Percentiles rank a stretch among this genome's conserved stretches.
Evolutionary conservation across 2,888 invertebrate genomes (phyloP).

Genomic region (Venusia cambrica): DNA sequence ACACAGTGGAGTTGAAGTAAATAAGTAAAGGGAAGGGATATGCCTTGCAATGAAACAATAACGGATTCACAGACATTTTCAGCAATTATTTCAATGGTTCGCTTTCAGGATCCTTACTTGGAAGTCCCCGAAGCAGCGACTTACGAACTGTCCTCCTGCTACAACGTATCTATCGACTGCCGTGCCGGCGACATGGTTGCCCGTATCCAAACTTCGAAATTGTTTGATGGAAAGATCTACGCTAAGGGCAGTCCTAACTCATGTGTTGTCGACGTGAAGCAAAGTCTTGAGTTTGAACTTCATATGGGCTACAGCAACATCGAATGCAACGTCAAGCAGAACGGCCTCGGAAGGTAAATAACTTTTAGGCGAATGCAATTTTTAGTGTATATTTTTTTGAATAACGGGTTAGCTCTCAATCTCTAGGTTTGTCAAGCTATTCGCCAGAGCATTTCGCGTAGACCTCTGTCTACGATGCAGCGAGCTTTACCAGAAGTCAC

Average conservation of each 20-base stretch:
- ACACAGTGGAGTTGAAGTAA: too few species aligned
- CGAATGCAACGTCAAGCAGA: slow-evolving; percentile 95
- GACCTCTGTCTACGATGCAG: too few species aligned
- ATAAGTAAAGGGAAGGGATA: too few species aligned
- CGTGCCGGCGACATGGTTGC: slow-evolving; percentile 96
- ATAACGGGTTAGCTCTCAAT: too few species aligned
- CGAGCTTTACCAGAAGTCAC: too few species aligned
- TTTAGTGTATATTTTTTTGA: too few species aligned
- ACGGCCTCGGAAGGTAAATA: slow-evolving; percentile 87
- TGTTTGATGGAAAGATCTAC: slow-evolving; percentile 97
- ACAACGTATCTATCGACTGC: slow-evolving; percentile 96
- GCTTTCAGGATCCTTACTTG: slow-evolving; percentile 88
- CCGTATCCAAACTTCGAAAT: slow-evolving; percentile 93
- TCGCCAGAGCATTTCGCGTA: too few species aligned
- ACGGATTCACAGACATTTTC: too few species aligned
- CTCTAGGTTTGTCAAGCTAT: too few species aligned
- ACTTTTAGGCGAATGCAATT: slow-evolving; percentile 4
- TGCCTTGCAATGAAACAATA: too few species aligned
- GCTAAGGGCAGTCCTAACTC: slow-evolving; percentile 96
- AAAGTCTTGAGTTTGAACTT: slow-evolving; percentile 93
- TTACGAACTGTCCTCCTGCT: slow-evolving; percentile 95
- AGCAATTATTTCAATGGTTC: too few species aligned
- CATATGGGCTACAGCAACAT: slow-evolving; percentile 95
- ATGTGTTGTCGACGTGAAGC: slow-evolving; percentile 93
- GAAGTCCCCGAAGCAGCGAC: slow-evolving; percentile 95